phyloP scores from a whole-genome alignment of 2,113 vertebrate genomes.

The Tupaia chinensis region DNA sequence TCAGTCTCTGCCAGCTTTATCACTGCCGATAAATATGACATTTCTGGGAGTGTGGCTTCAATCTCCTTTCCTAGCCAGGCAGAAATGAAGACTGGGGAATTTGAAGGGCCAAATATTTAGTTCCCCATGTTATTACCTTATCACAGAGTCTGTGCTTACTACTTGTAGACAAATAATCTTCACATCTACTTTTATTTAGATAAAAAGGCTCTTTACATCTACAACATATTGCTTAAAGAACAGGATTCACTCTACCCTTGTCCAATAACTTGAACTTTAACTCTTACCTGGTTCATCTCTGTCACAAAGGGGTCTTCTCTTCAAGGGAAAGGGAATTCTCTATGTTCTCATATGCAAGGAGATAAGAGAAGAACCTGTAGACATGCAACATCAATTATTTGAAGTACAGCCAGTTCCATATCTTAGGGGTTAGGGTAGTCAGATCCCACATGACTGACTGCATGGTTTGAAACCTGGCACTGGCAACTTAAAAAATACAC shows the following conservation, averaged over 20 bases:
- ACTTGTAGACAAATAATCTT: constrained; percentile 31
- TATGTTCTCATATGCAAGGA: background rate
- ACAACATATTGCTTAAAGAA: background rate
- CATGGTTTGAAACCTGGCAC: too few relatives aligned
- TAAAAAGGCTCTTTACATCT: background rate
- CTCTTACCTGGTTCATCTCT: background rate
- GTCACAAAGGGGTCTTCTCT: background rate
- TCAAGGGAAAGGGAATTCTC: background rate
- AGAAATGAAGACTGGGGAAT: constrained; percentile 35
- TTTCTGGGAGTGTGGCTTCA: constrained; percentile 68
- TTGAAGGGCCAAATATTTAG: constrained; percentile 40
- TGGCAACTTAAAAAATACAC: too few relatives aligned
- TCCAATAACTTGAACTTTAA: background rate
- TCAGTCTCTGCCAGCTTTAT: constrained; percentile 73
- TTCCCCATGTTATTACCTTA: constrained; percentile 9
- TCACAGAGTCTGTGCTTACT: background rate
- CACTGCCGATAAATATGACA: constrained; percentile 65
- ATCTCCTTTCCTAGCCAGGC: constrained; percentile 44
- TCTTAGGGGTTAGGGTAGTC: too few relatives aligned
- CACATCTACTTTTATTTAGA: background rate
- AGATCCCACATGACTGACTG: too few relatives aligned
- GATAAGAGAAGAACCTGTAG: background rate
- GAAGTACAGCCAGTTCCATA: too few relatives aligned
- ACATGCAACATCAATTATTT: background rate
- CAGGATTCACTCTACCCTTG: background rate